These are phyloP conservation scores for Poecilobothrus nobilitatus DNA, from an alignment of 2,888 invertebrate species.

Conservation along the genomic window DNA sequence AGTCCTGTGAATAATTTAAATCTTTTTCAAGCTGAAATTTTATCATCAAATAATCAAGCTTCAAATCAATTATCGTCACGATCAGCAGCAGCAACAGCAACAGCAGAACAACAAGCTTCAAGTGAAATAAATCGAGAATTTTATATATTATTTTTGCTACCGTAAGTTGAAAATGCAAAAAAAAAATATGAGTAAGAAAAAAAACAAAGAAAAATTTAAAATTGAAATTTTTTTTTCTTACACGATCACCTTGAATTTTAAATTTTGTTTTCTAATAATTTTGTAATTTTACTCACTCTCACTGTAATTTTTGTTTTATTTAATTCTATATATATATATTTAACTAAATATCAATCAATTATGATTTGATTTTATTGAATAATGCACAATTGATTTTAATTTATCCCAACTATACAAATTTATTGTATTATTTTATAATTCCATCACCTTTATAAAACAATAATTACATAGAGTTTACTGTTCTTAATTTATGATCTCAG, in stretches of 20 bases:
- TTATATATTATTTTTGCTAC: constrained; percentile 1
- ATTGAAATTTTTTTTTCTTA: not conserved
- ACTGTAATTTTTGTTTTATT: too few relatives aligned
- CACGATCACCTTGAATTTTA: not conserved
- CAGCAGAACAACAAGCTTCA: not conserved
- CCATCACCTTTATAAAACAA: not conserved
- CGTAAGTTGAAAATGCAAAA: not conserved
- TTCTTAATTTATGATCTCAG: constrained; percentile 4
- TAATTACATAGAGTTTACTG: not conserved
- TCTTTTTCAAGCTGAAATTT: not conserved
- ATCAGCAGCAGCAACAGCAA: not conserved
- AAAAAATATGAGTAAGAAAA: not conserved
- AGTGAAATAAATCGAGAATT: constrained; percentile 1
- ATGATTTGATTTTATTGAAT: not conserved
- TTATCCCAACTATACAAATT: not conserved
- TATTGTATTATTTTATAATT: not conserved
- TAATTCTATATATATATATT: too few relatives aligned
- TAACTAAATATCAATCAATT: not conserved
- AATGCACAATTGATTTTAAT: not conserved
- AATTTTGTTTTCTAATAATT: not conserved
- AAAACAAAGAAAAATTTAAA: not conserved
- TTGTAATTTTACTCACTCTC: too few relatives aligned
- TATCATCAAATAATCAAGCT: too few relatives aligned
- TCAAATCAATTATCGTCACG: too few relatives aligned
- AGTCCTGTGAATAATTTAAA: constrained; percentile 28